A percentile compares a stretch with the other conserved stretches of the same genome.
Evolutionary conservation across 1,140 invertebrate genomes (phyloP).

Genomic region (Semibalanus balanoides): DNA sequence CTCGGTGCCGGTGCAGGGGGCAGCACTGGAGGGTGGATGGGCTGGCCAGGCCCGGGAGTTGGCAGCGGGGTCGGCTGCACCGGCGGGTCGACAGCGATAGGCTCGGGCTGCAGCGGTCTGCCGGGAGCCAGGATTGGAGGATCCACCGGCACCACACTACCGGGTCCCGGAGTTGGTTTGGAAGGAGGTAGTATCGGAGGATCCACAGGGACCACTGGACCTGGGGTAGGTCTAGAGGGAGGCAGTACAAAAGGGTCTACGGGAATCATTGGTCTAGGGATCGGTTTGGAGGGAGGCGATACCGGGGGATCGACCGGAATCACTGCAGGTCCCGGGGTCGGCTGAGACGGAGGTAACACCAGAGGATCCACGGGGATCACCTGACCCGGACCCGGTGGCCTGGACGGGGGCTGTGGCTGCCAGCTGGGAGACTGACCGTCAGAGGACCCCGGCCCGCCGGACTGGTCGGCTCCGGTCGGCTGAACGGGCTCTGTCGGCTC

Average conservation of each 20-base stretch:
- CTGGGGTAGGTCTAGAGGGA: too few species aligned
- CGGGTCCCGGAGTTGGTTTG: neutral
- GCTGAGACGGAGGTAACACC: neutral
- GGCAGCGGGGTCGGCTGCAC: neutral
- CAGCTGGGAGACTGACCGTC: neutral
- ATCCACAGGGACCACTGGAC: neutral
- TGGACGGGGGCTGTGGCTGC: neutral
- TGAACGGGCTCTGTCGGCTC: neutral
- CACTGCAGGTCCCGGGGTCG: neutral
- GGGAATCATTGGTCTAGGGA: neutral
- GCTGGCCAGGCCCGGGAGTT: neutral
- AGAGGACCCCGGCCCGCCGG: too few species aligned
- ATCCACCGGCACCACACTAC: neutral
- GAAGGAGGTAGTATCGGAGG: neutral
- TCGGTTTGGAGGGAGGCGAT: neutral
- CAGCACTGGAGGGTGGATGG: neutral
- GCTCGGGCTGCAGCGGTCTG: too few species aligned
- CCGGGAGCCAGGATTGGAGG: neutral
- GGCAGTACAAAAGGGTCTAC: neutral
- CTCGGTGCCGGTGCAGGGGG: neutral
- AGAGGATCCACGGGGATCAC: neutral
- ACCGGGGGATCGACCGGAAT: neutral
- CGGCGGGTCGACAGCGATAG: too few species aligned
- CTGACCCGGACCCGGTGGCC: too few species aligned
- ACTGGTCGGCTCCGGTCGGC: neutral